phyloP scores from a whole-genome alignment of 2,888 invertebrate genomes.

The Fissipunctia ypsillon region DNA sequence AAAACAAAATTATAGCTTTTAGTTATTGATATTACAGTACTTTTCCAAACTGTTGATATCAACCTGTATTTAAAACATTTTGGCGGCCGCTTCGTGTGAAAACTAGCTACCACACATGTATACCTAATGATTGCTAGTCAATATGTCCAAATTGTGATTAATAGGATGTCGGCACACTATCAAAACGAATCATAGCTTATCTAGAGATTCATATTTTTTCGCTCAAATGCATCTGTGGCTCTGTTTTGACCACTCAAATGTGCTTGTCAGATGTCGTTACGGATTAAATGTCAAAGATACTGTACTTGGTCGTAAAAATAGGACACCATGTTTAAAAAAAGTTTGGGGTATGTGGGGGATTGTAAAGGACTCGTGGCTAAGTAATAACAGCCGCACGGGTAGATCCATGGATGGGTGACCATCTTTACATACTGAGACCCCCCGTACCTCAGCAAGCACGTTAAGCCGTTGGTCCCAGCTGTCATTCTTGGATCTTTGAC shows the following conservation, averaged over 20 bases:
- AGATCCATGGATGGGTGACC: too few species aligned
- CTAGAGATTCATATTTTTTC: slow-evolving; percentile 68
- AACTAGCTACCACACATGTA: slow-evolving; percentile 79
- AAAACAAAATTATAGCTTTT: too few species aligned
- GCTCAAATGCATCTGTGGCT: slow-evolving; percentile 70
- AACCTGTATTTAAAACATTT: slow-evolving; percentile 73
- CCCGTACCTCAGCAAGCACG: too few species aligned
- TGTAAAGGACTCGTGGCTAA: too few species aligned
- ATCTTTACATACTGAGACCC: too few species aligned
- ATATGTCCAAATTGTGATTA: slow-evolving; percentile 89
- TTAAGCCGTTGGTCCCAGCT: too few species aligned
- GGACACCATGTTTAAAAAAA: too few species aligned
- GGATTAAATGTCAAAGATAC: slow-evolving; percentile 70
- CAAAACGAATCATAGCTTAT: slow-evolving; percentile 66
- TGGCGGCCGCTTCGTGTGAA: slow-evolving; percentile 80
- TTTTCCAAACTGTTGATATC: slow-evolving; percentile 44
- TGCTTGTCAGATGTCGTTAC: slow-evolving; percentile 59
- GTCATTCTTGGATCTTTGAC: too few species aligned
- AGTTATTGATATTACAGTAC: too few species aligned
- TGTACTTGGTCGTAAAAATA: too few species aligned
- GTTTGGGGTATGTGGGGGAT: too few species aligned
- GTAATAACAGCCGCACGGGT: too few species aligned
- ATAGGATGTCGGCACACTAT: slow-evolving; percentile 76
- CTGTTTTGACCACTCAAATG: slow-evolving; percentile 69
- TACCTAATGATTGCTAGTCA: slow-evolving; percentile 83